Conservation (phyloP, 2,888 invertebrate genomes). For the Molanna angustata region DNA sequence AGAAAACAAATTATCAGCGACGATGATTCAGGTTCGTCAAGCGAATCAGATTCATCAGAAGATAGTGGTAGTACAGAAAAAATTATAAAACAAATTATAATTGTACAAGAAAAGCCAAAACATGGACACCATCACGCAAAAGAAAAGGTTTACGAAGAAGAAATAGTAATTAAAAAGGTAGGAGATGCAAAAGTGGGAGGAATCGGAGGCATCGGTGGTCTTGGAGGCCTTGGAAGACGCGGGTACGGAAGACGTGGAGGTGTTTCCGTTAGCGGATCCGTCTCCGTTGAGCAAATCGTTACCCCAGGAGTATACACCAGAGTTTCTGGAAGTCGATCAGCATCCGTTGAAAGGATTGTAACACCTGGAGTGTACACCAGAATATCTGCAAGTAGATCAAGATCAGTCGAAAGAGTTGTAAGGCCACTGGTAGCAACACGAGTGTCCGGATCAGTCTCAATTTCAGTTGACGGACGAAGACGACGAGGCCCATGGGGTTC, state of each 20-base stretch:
- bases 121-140: constrained; percentile 30
- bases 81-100: constrained; percentile 31
- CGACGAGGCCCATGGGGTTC: too few relatives aligned
- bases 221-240: too few relatives aligned
- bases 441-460: too few relatives aligned
- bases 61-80: constrained; percentile 29
- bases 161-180: constrained; percentile 30
- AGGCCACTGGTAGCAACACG: not conserved
- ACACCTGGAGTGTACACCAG: not conserved
- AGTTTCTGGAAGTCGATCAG: not conserved
- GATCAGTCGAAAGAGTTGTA: not conserved
- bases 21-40: constrained; percentile 23
- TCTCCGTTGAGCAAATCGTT: too few relatives aligned
- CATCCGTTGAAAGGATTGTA: not conserved
- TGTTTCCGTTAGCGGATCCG: too few relatives aligned
- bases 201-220: too few relatives aligned
- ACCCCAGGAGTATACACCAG: not conserved
- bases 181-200: constrained; percentile 17
- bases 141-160: constrained; percentile 31
- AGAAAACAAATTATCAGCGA: constrained; percentile 27
- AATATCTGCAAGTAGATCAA: not conserved
- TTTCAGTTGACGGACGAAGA: too few relatives aligned
- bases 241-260: too few relatives aligned
- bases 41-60: constrained; percentile 25
- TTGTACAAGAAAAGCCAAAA: constrained; percentile 30